A percentile compares a stretch with the other conserved stretches of the same genome.
These are phyloP conservation scores for Acestrorhynchus altus DNA, from an alignment of 2,797 vertebrate species.

Conservation along the genomic window DNA sequence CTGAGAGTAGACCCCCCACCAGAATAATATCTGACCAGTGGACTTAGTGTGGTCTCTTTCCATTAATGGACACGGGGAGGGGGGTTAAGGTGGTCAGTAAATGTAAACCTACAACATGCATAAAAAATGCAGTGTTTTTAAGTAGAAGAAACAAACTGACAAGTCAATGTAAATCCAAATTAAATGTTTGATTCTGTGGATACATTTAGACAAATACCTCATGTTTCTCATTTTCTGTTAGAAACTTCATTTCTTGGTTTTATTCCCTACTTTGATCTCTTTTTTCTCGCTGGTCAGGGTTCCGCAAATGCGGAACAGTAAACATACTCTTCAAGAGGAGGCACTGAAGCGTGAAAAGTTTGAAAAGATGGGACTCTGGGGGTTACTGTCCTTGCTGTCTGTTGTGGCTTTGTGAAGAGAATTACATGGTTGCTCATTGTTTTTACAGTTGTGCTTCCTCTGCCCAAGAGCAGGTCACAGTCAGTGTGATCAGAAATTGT, in stretches of 20 bases:
- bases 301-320: background rate
- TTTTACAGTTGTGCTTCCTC: slow-evolving; percentile 8
- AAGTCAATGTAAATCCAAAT: too few relatives aligned
- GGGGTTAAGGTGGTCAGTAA: too few relatives aligned
- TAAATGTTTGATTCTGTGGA: background rate
- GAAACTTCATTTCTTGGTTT: too few relatives aligned
- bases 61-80: too few relatives aligned
- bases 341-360: background rate
- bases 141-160: too few relatives aligned
- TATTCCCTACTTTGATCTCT: background rate
- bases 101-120: too few relatives aligned
- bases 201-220: background rate
- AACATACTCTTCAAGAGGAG: background rate
- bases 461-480: background rate
- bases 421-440: slow-evolving; percentile 5
- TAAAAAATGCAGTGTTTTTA: background rate
- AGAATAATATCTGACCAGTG: too few relatives aligned
- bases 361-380: background rate
- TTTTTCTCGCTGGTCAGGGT: background rate
- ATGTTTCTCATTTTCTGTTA: background rate
- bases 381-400: background rate
- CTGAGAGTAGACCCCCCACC: too few relatives aligned
- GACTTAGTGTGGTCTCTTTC: too few relatives aligned
- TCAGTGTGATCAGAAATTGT: background rate
- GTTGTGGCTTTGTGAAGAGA: background rate